Conservation (phyloP, 1,140 invertebrate species). For the Adoxophyes honmai region DNA sequence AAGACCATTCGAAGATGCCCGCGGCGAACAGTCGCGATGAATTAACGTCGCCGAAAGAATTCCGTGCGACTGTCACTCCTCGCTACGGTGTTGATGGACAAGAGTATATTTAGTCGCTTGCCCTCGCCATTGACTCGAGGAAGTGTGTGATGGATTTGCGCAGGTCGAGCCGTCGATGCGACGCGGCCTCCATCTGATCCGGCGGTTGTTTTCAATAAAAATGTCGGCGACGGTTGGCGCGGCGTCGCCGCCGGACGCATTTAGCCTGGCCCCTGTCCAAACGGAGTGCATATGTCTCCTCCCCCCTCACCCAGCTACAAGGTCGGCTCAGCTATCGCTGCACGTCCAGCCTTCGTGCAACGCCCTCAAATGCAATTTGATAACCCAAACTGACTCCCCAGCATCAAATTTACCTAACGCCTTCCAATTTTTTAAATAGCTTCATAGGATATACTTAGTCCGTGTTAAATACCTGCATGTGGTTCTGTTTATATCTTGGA, state of each 20-base stretch:
- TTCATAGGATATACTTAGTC: too few species aligned
- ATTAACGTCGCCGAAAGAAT: conserved; percentile 34
- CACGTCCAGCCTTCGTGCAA: conserved; percentile 20
- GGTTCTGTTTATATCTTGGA: conserved; percentile 17
- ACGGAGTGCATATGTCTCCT: conserved; percentile 53
- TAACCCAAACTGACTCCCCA: background rate
- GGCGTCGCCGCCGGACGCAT: conserved; percentile 57
- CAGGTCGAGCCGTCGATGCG: conserved; percentile 52
- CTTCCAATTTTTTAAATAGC: too few species aligned
- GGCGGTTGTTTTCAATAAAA: conserved; percentile 73
- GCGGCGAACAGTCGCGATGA: conserved; percentile 16
- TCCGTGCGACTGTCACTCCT: conserved; percentile 17
- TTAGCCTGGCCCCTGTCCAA: conserved; percentile 67
- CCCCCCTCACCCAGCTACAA: conserved; percentile 48
- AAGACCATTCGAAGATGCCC: background rate
- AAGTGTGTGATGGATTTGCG: conserved; percentile 62
- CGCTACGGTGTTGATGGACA: conserved; percentile 38
- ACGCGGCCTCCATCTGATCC: conserved; percentile 48
- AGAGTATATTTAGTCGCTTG: conserved; percentile 53
- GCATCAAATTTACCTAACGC: too few species aligned
- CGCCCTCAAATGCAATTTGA: conserved; percentile 20
- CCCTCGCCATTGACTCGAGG: conserved; percentile 72
- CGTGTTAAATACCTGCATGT: background rate
- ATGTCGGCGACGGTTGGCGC: conserved; percentile 62
- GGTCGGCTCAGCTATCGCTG: conserved; percentile 44